Evolutionary conservation across 1,140 invertebrate genomes (phyloP).

Genomic region (Anadara kagoshimensis): DNA sequence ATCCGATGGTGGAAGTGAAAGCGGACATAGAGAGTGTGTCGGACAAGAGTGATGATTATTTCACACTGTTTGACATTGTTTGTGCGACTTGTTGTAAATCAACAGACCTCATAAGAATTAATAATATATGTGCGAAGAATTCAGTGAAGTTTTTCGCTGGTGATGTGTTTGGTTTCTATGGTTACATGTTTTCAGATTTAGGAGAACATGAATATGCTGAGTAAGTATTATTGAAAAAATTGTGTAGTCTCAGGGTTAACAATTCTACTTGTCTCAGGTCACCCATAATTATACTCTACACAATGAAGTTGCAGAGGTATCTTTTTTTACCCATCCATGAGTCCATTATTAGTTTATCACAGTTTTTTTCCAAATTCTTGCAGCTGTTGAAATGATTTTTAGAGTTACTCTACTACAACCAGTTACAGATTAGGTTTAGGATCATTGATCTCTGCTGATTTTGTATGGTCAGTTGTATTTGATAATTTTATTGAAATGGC

Average conservation of each 20-base stretch:
- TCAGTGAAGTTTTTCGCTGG: conserved; percentile 91
- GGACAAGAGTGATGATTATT: conserved; percentile 81
- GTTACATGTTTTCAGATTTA: conserved; percentile 93
- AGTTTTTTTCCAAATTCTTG: too few species aligned
- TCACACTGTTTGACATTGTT: conserved; percentile 88
- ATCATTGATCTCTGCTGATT: too few species aligned
- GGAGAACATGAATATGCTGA: conserved; percentile 89
- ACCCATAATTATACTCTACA: background rate
- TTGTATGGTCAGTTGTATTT: too few species aligned
- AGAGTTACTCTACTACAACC: too few species aligned
- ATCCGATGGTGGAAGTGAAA: conserved; percentile 92
- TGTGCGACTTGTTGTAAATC: conserved; percentile 85
- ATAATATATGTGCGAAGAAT: conserved; percentile 85
- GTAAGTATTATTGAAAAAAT: conserved; percentile 77
- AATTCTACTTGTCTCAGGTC: background rate
- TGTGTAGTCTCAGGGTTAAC: background rate
- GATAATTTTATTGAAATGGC: too few species aligned
- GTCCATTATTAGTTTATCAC: too few species aligned
- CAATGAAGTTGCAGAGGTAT: background rate
- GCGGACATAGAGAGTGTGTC: conserved; percentile 81
- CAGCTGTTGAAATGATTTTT: too few species aligned
- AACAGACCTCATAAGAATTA: conserved; percentile 83
- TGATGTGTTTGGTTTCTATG: conserved; percentile 95
- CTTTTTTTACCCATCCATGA: too few species aligned
- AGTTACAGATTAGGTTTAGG: too few species aligned